Base-by-base conservation (phyloP, 2,888 invertebrate genomes). In the Charanyca ferruginea region DNA sequence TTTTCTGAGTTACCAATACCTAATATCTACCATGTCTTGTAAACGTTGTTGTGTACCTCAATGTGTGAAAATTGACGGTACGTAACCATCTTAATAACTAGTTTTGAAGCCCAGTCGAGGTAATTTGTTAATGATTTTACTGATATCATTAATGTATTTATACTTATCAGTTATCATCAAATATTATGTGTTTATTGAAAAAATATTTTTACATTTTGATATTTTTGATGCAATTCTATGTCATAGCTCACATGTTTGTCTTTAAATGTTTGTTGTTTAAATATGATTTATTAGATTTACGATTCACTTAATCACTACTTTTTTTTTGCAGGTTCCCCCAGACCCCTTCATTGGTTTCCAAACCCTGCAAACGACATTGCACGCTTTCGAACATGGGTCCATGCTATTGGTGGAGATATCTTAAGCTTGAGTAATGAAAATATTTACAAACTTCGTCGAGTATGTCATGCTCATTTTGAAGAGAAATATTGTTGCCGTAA, bases 41-140 rank as follows among this genome's bases (percentile, higher is more conserved):
- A 55, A 44, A 55, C 42, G 42, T 55, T 55, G 55, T 55, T 55
- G 55, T 55, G 55, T 55, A 0, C 42, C 42, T 55, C 25, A 25
- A 38, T 55, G 42, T 55, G 42, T 1, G 42, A 18, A 18, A 44
- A 20, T 20, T 25, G 20, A 44, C 25, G 25, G 25, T 55, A 53
- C n/a, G 16, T 52, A 16, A 51, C 49, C 28, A 18, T 18, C 16
- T 6, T 22, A 49, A 9, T 25, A n/a, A 23, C 23, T n/a, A n/a
- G n/a, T n/a, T n/a, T n/a, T n/a, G n/a, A n/a, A n/a, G n/a, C n/a
- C n/a, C n/a, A n/a, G n/a, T n/a, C n/a, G n/a, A n/a, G n/a, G n/a
- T n/a, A n/a, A n/a, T n/a, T 25, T 0, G 25, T 18, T 28, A 18
- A 28, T 32, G n/a, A 13, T 9, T 23, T 25, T 9, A n/a, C 9